Conservation (phyloP, 2,113 vertebrate genomes). For the Zosterops borbonicus region DNA sequence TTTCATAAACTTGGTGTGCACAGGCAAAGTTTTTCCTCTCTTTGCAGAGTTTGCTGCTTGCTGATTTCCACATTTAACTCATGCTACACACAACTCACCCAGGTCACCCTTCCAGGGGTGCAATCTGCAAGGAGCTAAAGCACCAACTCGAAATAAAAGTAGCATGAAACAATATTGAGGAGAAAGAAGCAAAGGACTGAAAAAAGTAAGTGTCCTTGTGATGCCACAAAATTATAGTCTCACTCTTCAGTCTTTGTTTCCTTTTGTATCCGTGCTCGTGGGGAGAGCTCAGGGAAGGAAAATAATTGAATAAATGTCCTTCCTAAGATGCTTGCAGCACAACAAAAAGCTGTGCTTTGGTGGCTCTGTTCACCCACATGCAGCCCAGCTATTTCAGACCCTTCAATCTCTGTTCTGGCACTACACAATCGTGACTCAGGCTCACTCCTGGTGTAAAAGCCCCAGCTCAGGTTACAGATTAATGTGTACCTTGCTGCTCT, state of each 20-base stretch:
- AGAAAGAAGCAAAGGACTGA: neutral
- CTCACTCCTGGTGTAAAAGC: neutral
- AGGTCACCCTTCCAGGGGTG: neutral
- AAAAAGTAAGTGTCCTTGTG: neutral
- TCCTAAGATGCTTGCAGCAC: neutral
- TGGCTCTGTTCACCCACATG: neutral
- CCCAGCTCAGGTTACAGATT: neutral
- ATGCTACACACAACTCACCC: neutral
- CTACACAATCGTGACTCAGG: neutral
- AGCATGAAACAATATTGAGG: neutral
- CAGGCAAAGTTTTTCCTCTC: neutral
- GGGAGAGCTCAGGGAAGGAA: neutral
- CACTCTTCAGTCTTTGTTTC: slow-evolving; percentile 1
- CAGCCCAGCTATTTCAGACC: neutral
- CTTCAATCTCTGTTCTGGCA: neutral
- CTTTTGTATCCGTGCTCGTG: neutral
- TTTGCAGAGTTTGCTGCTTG: neutral
- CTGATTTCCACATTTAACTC: neutral
- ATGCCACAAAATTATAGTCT: neutral
- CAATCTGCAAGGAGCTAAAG: neutral
- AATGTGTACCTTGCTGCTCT: neutral
- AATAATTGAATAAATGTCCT: neutral
- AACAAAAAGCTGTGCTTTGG: neutral
- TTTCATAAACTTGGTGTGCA: neutral
- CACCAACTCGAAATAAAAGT: neutral